Percentiles rank a stretch among this genome's conserved stretches.
Evolutionary conservation across 2,888 invertebrate genomes (phyloP).

Genomic region (Andrena bicolor): DNA sequence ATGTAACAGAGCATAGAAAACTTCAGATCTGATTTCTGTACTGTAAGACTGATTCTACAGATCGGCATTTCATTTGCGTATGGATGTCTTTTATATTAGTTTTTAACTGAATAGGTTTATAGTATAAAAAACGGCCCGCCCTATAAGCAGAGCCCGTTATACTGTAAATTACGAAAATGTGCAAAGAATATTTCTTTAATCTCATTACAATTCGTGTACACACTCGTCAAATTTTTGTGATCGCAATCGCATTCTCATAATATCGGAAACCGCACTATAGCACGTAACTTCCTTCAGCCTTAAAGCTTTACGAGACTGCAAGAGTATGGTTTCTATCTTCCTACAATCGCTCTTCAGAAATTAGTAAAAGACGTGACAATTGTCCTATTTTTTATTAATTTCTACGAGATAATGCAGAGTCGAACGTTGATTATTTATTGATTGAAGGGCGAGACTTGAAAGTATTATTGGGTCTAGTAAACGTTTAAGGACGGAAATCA

Average conservation of each 20-base stretch:
- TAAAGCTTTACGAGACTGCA: slow-evolving; percentile 30
- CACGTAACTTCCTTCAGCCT: slow-evolving; percentile 17
- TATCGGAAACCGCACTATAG: slow-evolving; percentile 35
- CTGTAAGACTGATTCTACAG: slow-evolving; percentile 58
- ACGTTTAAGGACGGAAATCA: slow-evolving; percentile 23
- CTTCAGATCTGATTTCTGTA: slow-evolving; percentile 36
- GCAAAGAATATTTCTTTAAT: slow-evolving; percentile 9
- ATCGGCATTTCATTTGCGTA: slow-evolving; percentile 52
- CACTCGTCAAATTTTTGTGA: slow-evolving; percentile 27
- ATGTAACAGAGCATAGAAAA: slow-evolving; percentile 11
- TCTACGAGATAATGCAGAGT: background rate
- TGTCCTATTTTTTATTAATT: slow-evolving; percentile 3
- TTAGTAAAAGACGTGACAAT: background rate
- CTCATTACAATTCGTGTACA: slow-evolving; percentile 27
- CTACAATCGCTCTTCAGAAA: background rate
- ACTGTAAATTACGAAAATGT: slow-evolving; percentile 18
- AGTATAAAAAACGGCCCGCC: slow-evolving; percentile 14
- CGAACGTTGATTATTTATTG: slow-evolving; percentile 6
- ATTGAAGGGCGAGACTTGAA: background rate
- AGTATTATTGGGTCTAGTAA: slow-evolving; percentile 30
- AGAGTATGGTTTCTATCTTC: slow-evolving; percentile 16
- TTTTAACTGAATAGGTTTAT: slow-evolving; percentile 44
- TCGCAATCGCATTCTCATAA: slow-evolving; percentile 36
- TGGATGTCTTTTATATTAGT: slow-evolving; percentile 55
- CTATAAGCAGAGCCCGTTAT: slow-evolving; percentile 12